Conservation (phyloP, 2,113 vertebrate species). For the Corynorhinus townsendii region DNA sequence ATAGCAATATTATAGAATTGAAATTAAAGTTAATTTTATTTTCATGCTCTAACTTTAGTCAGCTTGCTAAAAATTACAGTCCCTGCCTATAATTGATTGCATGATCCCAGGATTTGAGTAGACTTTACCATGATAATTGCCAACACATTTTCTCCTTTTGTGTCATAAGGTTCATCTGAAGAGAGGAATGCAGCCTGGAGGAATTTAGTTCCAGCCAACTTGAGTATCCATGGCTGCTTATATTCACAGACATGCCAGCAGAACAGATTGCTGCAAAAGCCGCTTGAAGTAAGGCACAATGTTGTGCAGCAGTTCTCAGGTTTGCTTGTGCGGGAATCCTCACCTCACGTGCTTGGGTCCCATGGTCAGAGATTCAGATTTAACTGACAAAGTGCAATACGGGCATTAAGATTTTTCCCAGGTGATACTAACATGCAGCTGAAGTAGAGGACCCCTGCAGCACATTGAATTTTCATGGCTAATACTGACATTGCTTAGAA, state of each 20-base stretch:
- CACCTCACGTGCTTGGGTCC: not conserved
- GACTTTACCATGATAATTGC: not conserved
- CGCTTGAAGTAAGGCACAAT: not conserved
- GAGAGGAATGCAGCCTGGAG: not conserved
- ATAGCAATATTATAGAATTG: not conserved
- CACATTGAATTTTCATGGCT: not conserved
- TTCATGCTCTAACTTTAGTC: not conserved
- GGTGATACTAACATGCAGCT: not conserved
- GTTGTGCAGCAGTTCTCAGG: not conserved
- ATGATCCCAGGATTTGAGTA: not conserved
- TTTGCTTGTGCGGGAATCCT: not conserved
- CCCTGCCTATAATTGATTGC: not conserved
- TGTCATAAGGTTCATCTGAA: not conserved
- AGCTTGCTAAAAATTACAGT: not conserved
- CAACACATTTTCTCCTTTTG: not conserved
- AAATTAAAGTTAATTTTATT: not conserved
- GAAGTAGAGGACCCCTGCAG: not conserved
- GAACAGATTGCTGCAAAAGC: not conserved
- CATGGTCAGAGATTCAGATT: not conserved
- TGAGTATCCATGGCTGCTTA: not conserved
- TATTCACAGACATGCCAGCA: not conserved
- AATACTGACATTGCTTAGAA: not conserved
- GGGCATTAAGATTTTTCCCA: not conserved
- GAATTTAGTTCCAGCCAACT: not conserved
- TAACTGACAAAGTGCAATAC: not conserved